Evolutionary conservation across 2,113 vertebrate genomes (phyloP).

Genomic region (Planiliza haematocheilus): DNA sequence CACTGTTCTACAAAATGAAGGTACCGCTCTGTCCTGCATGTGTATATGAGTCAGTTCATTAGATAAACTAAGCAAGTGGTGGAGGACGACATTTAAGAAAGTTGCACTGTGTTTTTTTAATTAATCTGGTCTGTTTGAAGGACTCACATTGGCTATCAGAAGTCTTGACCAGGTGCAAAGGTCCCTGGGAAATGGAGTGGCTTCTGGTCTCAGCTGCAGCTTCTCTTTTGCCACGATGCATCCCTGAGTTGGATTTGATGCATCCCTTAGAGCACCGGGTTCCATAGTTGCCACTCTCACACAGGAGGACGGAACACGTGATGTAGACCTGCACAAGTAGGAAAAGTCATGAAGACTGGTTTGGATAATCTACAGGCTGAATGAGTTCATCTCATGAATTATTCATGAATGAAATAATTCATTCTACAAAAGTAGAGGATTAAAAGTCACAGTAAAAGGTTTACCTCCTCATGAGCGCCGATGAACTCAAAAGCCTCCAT

Average conservation of each 20-base stretch:
- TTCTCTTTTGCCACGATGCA: constrained; percentile 32
- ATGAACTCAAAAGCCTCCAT: constrained; percentile 73
- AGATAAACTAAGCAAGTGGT: no score
- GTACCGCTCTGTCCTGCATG: no score
- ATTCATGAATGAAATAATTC: no score
- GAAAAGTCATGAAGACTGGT: no score
- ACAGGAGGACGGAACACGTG: constrained; percentile 69
- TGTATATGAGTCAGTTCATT: no score
- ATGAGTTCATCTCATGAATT: no score
- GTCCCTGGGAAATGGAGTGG: constrained; percentile 61
- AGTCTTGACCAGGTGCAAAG: constrained; percentile 26
- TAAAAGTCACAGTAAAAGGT: not conserved
- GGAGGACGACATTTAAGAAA: no score
- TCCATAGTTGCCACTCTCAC: constrained; percentile 34
- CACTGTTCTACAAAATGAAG: no score
- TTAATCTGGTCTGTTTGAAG: no score
- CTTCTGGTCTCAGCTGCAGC: not conserved
- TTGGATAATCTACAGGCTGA: no score
- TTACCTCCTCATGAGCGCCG: constrained; percentile 52
- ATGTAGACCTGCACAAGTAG: constrained; percentile 65
- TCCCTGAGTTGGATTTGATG: not conserved
- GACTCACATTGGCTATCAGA: constrained; percentile 25
- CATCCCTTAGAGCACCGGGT: constrained; percentile 72
- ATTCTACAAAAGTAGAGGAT: no score
- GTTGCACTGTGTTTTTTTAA: no score